Percentiles rank a stretch among this genome's conserved stretches.
Conservation (phyloP, 2,797 vertebrate genomes). For the Sus cebifrons region DNA sequence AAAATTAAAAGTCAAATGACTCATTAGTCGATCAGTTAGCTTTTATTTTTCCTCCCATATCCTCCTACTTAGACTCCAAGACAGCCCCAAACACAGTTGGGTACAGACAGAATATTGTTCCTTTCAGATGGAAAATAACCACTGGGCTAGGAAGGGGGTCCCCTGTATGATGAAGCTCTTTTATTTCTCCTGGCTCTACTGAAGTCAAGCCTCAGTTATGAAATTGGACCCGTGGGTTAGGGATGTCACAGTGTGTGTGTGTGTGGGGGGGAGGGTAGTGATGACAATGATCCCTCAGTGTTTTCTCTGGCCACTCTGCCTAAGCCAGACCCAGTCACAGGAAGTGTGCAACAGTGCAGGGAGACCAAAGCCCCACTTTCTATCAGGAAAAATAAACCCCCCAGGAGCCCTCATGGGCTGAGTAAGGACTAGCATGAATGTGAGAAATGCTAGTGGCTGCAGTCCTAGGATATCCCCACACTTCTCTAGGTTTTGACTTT, state of each 20-base stretch:
- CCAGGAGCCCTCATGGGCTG: background rate
- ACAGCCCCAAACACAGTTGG: background rate
- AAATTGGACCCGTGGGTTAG: background rate
- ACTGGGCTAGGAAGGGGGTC: background rate
- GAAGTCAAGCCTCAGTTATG: background rate
- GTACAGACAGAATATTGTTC: background rate
- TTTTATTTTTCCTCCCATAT: background rate
- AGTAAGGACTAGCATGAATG: background rate
- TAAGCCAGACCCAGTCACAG: background rate
- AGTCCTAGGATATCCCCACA: background rate
- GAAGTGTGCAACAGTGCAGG: background rate
- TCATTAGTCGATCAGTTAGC: background rate
- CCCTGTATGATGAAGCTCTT: background rate
- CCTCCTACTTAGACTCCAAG: background rate
- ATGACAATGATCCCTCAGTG: background rate
- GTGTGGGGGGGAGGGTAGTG: rapidly evolving
- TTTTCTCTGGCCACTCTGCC: background rate
- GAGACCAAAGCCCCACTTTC: background rate
- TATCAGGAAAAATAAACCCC: background rate
- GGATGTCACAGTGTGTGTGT: background rate
- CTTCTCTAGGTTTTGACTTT: background rate
- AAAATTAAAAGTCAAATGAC: background rate
- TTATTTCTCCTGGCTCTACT: background rate
- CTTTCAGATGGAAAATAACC: background rate
- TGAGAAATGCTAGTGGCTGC: background rate